Base-by-base conservation (phyloP, 2,888 invertebrate genomes). In the Empis stercorea region DNA sequence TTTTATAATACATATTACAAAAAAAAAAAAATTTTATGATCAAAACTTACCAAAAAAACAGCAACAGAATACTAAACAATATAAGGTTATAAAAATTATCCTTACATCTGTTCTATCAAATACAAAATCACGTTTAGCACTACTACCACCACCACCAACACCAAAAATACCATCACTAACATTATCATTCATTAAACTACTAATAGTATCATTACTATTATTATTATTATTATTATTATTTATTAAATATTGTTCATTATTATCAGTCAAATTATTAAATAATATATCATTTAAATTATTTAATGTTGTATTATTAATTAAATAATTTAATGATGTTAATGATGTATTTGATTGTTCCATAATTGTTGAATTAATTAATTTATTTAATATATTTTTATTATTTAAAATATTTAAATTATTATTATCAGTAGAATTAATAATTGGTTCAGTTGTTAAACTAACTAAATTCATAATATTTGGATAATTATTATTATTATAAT, bases 1-100 rank as follows among this genome's bases (percentile, higher is more conserved):
- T n/a, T n/a, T n/a, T n/a, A n/a, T n/a, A 20, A 20, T 20, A 20
- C 5, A 20, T 20, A n/a, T n/a, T n/a, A n/a, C n/a, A n/a, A n/a
- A 20, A 20, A 20, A 20, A 20, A 20, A 4, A 20, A 20, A 20
- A 20, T 20, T 20, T 3, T 20, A 4, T 20, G 3, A 4, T 3
- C 5, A 20, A 20, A 20, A 27, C 85, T 84, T 67, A 87, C 87
- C 87, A 60, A 87, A 84, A 65, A 86, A 84, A 63, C 87, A 87
- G 59, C 82, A 80, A 66, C 84, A 81, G 66, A 87, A 87, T 16
- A 87, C 86, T 52, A 85, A 69, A 2, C 82, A 79, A 62, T 87
- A 87, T 27, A 86, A 71, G 0, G 79, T 79, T 60, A 85, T 81
- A 66, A 86, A 84, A 59, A 84, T 76, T 44, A 80, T 75, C 60